phyloP scores from a whole-genome alignment of 2,888 invertebrate genomes.

The Andrena marginata region DNA sequence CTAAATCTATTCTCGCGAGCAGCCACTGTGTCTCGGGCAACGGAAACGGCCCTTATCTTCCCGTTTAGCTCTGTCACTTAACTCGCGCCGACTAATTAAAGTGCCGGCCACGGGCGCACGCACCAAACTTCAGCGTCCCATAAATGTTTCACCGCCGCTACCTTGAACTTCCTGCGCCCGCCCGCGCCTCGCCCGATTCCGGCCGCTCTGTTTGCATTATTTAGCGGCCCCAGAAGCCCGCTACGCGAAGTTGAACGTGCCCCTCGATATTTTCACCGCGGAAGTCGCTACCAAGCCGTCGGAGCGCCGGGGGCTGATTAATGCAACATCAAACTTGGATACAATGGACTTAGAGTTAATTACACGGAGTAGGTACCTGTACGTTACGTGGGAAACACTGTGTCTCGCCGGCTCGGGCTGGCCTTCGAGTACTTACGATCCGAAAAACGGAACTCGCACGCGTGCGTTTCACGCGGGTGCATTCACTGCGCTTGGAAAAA shows the following conservation, averaged over 20 bases:
- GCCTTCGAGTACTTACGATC: conserved; percentile 6
- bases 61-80: background rate
- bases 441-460: background rate
- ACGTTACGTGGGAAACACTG: conserved; percentile 24
- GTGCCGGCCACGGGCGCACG: background rate
- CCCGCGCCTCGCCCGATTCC: background rate
- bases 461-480: background rate
- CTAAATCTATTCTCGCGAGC: too few relatives aligned
- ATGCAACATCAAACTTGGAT: conserved; percentile 55
- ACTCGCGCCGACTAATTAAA: background rate
- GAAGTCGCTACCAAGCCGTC: background rate
- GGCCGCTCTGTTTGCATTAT: conserved; percentile 43
- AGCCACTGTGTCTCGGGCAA: too few relatives aligned
- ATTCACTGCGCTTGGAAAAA: background rate
- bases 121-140: background rate
- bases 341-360: conserved; percentile 59
- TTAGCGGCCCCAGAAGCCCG: conserved; percentile 21
- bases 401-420: conserved; percentile 19
- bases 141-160: conserved; percentile 12
- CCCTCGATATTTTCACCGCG: conserved; percentile 25
- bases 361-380: conserved; percentile 19
- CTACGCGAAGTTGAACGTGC: conserved; percentile 6
- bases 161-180: conserved; percentile 20
- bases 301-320: conserved; percentile 49
- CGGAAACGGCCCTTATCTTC: too few relatives aligned